Conservation (phyloP, 2,113 vertebrate species). For the Edolisoma coerulescens region DNA sequence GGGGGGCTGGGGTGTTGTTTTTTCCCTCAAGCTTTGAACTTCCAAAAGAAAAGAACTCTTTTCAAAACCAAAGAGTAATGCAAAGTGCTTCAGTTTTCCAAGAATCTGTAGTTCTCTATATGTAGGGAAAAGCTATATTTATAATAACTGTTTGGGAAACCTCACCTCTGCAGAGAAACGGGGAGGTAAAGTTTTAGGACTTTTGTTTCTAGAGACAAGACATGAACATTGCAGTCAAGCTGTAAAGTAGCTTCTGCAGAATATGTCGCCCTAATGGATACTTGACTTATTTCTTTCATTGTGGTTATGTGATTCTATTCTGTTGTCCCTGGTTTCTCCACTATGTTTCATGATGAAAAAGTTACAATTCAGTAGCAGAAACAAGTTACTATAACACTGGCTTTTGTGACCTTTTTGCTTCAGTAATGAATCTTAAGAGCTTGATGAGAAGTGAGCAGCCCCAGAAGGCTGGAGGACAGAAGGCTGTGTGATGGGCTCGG, state of each 20-base stretch:
- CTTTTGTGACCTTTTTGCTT: neutral
- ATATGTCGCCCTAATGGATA: neutral
- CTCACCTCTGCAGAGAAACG: neutral
- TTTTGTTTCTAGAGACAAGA: neutral
- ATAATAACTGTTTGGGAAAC: neutral
- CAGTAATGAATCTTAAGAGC: neutral
- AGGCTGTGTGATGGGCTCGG: neutral
- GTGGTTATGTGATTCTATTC: neutral
- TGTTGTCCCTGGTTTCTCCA: neutral
- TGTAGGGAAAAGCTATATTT: neutral
- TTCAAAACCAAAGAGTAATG: neutral
- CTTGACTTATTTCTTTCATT: neutral
- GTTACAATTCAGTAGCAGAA: neutral
- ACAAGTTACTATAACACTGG: accelerated
- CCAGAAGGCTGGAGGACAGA: neutral
- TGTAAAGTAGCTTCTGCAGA: neutral
- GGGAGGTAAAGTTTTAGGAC: neutral
- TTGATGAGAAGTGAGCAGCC: neutral
- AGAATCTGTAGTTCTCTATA: neutral
- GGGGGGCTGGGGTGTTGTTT: neutral
- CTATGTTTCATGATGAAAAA: neutral
- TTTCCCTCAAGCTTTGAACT: neutral
- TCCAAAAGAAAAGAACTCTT: neutral
- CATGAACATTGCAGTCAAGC: neutral
- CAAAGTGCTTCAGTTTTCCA: neutral